A percentile compares a stretch with the other conserved stretches of the same genome.
Conservation (phyloP, 1,140 invertebrate species). For the Venustaconcha ellipsiformis region DNA sequence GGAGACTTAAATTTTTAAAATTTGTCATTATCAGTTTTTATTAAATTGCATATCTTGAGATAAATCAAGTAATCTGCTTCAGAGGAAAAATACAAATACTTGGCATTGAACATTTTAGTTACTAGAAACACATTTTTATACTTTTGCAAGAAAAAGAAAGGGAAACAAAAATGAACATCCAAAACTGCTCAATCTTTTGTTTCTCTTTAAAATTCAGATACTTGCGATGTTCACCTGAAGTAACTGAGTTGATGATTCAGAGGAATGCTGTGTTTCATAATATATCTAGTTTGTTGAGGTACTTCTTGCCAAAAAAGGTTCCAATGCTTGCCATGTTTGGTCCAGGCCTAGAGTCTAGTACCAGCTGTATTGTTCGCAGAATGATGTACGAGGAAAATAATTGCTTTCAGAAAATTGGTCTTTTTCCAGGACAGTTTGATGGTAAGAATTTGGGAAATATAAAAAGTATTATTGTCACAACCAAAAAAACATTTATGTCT, state of each 20-base stretch:
- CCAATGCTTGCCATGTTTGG: constrained; percentile 64
- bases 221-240: constrained; percentile 55
- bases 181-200: too few relatives aligned
- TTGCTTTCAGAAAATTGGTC: constrained; percentile 43
- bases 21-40: too few relatives aligned
- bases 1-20: too few relatives aligned
- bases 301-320: constrained; percentile 60
- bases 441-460: constrained; percentile 34
- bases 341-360: constrained; percentile 60
- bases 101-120: too few relatives aligned
- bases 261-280: constrained; percentile 51
- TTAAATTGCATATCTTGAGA: too few relatives aligned
- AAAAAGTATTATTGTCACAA: not conserved
- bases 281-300: constrained; percentile 52
- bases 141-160: too few relatives aligned
- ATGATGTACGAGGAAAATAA: constrained; percentile 54
- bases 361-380: constrained; percentile 53
- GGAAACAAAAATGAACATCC: too few relatives aligned
- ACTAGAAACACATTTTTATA: too few relatives aligned
- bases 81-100: too few relatives aligned
- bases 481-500: not conserved
- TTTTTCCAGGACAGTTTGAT: constrained; percentile 64
- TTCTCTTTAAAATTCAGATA: constrained; percentile 51
- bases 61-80: too few relatives aligned
- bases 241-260: constrained; percentile 46